phyloP scores from a whole-genome alignment of 2,888 invertebrate species.

The Carterocephalus palaemon region DNA sequence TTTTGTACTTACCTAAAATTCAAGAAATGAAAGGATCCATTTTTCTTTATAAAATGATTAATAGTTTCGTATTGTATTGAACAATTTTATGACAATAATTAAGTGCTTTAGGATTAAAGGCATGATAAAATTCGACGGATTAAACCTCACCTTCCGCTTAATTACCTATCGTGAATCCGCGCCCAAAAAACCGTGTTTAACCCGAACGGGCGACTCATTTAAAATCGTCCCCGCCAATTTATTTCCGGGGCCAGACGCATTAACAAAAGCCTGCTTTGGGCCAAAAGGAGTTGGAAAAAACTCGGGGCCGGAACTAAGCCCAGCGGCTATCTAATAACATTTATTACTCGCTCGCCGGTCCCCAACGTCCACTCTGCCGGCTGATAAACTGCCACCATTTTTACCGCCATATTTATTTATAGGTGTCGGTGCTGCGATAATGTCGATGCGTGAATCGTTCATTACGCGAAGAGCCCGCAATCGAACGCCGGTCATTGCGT shows the following conservation, averaged over 20 bases:
- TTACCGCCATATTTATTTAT: slow-evolving; percentile 79
- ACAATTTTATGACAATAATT: too few relatives aligned
- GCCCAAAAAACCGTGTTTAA: slow-evolving; percentile 35
- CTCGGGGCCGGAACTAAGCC: slow-evolving; percentile 67
- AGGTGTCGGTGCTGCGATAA: slow-evolving; percentile 67
- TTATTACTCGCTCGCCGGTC: slow-evolving; percentile 73
- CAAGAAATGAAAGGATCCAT: too few relatives aligned
- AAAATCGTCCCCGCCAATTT: slow-evolving; percentile 65
- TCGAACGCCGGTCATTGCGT: slow-evolving; percentile 36
- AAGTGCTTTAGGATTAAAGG: too few relatives aligned
- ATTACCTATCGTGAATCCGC: slow-evolving; percentile 14
- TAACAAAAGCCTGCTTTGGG: slow-evolving; percentile 66
- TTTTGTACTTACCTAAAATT: too few relatives aligned
- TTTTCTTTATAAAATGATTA: too few relatives aligned
- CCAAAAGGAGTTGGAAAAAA: slow-evolving; percentile 68
- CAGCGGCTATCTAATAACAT: slow-evolving; percentile 78
- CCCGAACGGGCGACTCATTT: slow-evolving; percentile 42
- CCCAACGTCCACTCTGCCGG: slow-evolving; percentile 74
- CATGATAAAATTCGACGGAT: not conserved
- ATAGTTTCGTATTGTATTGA: too few relatives aligned
- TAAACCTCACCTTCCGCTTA: slow-evolving; percentile 11
- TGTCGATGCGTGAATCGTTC: slow-evolving; percentile 61
- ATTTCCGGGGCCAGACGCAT: slow-evolving; percentile 72
- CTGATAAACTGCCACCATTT: slow-evolving; percentile 79
- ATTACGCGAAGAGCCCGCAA: slow-evolving; percentile 43